Evolutionary conservation across 2,113 vertebrate species (phyloP), one percentile per base, ranked within the genome.

Genomic region (Protomyctophum bolini): DNA sequence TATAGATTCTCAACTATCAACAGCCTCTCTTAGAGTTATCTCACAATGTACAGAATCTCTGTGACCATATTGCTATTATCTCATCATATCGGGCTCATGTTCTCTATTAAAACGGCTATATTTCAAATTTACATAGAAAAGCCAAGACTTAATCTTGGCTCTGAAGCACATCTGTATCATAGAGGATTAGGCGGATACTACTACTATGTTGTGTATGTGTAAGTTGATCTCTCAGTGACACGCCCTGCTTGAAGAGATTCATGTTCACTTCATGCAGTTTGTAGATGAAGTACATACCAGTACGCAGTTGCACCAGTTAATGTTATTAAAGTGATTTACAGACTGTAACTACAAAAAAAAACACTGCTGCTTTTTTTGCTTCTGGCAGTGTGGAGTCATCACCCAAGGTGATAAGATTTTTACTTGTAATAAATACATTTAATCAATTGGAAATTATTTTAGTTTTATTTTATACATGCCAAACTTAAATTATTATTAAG

Each of bases 361-460:
- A 80, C 67, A 81, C 83, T 85, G 78, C 80, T 82, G 75, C 72
- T 45, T 83, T 50, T 21, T 86, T 79, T 81, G 78, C 79, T 84
- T 87, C 8, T 2, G 59, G 85, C 85, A 77, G 84, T 82, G 81
- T 57, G 70, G 70, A 54, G 65, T 58, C 68, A 68, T 85, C 74
- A 66, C 83, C 66, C 69, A 63, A 78, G 85, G 79, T 87, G 79
- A 84, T 86, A 83, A 83, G 47, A 29, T 83, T 89, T 91, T 83
- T 89, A 76, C 82, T 81, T 89, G 88, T 90, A 64, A 72, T 55
- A 90, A 86, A 90, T 75, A 66, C 72, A 56, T 62, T 72, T 63
- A 66, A 74, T 85, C 68, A 80, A 85, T 81, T 84, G 65, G 75
- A 68, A 79, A 62, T 4, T 10, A 64, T 77, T 56, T 46, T 9